phyloP scores from a whole-genome alignment of 2,888 invertebrate species.

The Ypsolopha sequella region DNA sequence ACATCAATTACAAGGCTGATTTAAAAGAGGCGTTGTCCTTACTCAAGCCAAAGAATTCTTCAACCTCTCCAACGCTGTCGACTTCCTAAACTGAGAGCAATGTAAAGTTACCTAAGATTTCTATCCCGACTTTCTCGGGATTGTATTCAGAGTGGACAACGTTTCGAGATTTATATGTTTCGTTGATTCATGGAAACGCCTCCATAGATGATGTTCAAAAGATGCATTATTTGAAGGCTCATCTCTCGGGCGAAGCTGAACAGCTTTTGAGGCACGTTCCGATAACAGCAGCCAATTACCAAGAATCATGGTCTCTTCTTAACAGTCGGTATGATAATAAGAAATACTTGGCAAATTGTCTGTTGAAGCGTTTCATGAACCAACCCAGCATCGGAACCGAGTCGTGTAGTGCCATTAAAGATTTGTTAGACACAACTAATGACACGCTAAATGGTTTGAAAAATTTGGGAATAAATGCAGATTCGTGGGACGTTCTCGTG shows the following conservation, averaged over 20 bases:
- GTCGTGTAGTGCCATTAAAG: slow-evolving; percentile 4
- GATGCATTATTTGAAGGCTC: slow-evolving; percentile 14
- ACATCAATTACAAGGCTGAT: too few species aligned
- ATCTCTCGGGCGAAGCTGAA: slow-evolving; percentile 16
- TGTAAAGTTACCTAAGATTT: not conserved
- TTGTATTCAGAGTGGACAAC: slow-evolving; percentile 11
- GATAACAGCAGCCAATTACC: slow-evolving; percentile 11
- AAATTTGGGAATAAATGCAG: slow-evolving; percentile 5
- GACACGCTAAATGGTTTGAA: slow-evolving; percentile 7
- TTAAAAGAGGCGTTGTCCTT: too few species aligned
- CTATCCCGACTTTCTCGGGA: slow-evolving; percentile 12
- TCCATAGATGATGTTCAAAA: slow-evolving; percentile 14
- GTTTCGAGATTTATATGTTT: not conserved
- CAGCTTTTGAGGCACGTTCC: slow-evolving; percentile 11
- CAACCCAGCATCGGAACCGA: slow-evolving; percentile 6
- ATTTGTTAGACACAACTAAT: slow-evolving; percentile 6
- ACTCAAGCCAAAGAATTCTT: too few species aligned
- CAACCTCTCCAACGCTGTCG: too few species aligned
- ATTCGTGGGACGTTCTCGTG: slow-evolving; percentile 7
- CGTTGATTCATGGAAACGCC: slow-evolving; percentile 13
- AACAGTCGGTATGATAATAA: slow-evolving; percentile 2
- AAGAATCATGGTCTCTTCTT: slow-evolving; percentile 11
- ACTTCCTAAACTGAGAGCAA: too few species aligned
- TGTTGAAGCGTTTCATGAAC: slow-evolving; percentile 7
- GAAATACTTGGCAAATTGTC: slow-evolving; percentile 5